Conservation (phyloP, 2,797 vertebrate species). For the Micrastur ruficollis region DNA sequence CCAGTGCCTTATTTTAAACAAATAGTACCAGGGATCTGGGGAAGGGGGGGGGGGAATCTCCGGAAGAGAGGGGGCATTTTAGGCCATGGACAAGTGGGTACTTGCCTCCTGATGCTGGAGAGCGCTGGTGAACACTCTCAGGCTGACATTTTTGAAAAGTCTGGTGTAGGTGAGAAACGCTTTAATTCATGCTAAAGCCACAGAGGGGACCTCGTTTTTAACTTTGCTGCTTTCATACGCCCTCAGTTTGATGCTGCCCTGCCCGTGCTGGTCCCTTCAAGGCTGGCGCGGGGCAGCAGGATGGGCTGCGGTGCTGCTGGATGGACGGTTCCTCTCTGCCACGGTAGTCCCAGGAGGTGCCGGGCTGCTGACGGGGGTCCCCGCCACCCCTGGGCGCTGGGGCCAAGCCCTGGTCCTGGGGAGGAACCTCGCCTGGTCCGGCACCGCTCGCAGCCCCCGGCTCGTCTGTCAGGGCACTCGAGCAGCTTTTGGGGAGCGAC, state of each 20-base stretch:
- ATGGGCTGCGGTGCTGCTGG: not conserved
- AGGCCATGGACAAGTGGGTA: not conserved
- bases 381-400: not conserved
- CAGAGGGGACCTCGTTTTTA: rapidly evolving
- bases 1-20: constrained; percentile 13
- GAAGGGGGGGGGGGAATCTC: not conserved
- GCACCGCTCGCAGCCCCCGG: too few relatives aligned
- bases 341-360: rapidly evolving
- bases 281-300: not conserved
- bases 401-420: not conserved
- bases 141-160: not conserved
- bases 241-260: rapidly evolving
- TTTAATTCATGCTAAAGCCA: not conserved
- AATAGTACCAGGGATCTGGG: not conserved
- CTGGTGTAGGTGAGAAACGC: not conserved
- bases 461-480: not conserved
- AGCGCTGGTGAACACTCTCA: rapidly evolving
- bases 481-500: not conserved
- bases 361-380: rapidly evolving
- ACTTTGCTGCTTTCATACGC: not conserved
- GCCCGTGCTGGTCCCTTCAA: not conserved
- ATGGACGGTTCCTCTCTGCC: not conserved
- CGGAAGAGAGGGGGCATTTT: not conserved
- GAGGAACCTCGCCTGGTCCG: not conserved
- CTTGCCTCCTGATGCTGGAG: not conserved